Evolutionary conservation across 1,140 invertebrate genomes (phyloP).

Genomic region (Drosophila sucinea): DNA sequence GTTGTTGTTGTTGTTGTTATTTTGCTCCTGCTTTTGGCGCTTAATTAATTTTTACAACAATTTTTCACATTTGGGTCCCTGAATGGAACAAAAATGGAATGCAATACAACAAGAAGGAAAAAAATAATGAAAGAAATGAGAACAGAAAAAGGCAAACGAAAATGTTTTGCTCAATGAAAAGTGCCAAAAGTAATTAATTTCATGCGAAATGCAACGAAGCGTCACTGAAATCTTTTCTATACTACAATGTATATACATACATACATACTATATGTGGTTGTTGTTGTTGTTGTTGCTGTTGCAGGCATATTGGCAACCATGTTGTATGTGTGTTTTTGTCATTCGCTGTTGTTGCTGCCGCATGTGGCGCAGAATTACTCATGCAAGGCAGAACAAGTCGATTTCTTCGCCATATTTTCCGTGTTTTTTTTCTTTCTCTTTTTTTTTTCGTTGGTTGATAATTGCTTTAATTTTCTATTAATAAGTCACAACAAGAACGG

Average conservation of each 20-base stretch:
- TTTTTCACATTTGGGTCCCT: slow-evolving; percentile 68
- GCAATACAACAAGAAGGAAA: slow-evolving; percentile 9
- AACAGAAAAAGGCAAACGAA: slow-evolving; percentile 40
- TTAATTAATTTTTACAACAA: slow-evolving; percentile 79
- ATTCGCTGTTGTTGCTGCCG: slow-evolving; percentile 25
- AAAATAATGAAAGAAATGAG: slow-evolving; percentile 18
- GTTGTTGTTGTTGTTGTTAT: slow-evolving; percentile 39
- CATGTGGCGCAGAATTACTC: slow-evolving; percentile 75
- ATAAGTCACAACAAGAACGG: slow-evolving; percentile 50
- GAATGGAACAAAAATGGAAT: slow-evolving; percentile 61
- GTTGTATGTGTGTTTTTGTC: slow-evolving; percentile 59
- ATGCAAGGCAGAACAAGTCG: slow-evolving; percentile 58
- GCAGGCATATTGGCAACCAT: slow-evolving; percentile 41
- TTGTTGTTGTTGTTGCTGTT: slow-evolving; percentile 29
- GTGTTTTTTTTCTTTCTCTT: slow-evolving; percentile 5
- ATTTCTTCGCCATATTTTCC: slow-evolving; percentile 70
- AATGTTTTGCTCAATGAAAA: slow-evolving; percentile 81
- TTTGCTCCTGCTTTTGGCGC: slow-evolving; percentile 65
- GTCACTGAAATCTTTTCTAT: slow-evolving; percentile 40
- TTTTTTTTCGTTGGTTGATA: slow-evolving; percentile 55
- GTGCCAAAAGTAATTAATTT: slow-evolving; percentile 82
- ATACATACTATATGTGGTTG: not conserved
- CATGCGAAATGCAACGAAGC: slow-evolving; percentile 78
- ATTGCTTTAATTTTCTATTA: slow-evolving; percentile 82
- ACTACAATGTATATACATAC: slow-evolving; percentile 7